A percentile compares a stretch with the other conserved stretches of the same genome.
Conservation (phyloP, 2,888 invertebrate species). For the Callosobruchus maculatus region DNA sequence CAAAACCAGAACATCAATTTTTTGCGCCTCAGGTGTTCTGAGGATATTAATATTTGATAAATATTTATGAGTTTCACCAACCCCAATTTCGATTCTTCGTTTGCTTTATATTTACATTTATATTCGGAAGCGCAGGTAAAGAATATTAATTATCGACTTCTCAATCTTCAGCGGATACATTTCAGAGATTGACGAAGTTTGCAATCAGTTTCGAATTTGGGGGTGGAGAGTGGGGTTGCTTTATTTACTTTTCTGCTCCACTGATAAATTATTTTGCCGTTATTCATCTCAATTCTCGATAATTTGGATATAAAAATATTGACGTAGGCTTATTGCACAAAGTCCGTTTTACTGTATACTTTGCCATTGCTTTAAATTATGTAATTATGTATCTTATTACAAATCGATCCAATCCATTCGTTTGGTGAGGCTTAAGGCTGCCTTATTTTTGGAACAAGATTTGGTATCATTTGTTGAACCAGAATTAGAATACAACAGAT, state of each 20-base stretch:
- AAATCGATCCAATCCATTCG: too few relatives aligned
- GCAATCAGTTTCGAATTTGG: background rate
- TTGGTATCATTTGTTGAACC: too few relatives aligned
- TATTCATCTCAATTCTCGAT: background rate
- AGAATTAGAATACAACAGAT: too few relatives aligned
- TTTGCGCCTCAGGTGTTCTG: too few relatives aligned
- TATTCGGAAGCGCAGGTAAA: background rate
- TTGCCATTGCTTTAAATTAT: too few relatives aligned
- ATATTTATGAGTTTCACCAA: slow-evolving; percentile 43
- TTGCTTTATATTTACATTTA: slow-evolving; percentile 5
- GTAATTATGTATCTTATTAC: too few relatives aligned
- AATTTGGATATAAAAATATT: too few relatives aligned
- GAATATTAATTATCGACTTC: background rate
- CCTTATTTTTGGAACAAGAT: too few relatives aligned
- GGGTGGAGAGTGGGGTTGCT: background rate
- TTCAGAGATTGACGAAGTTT: background rate
- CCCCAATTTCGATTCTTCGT: slow-evolving; percentile 9
- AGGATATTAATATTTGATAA: slow-evolving; percentile 38
- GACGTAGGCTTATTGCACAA: too few relatives aligned
- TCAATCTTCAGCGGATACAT: background rate
- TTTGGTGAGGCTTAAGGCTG: too few relatives aligned
- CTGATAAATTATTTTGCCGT: background rate
- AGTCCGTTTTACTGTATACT: too few relatives aligned
- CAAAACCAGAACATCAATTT: too few relatives aligned
- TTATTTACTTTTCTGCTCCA: background rate